phyloP scores from a whole-genome alignment of 2,113 vertebrate species.

The Phodopus roborovskii region DNA sequence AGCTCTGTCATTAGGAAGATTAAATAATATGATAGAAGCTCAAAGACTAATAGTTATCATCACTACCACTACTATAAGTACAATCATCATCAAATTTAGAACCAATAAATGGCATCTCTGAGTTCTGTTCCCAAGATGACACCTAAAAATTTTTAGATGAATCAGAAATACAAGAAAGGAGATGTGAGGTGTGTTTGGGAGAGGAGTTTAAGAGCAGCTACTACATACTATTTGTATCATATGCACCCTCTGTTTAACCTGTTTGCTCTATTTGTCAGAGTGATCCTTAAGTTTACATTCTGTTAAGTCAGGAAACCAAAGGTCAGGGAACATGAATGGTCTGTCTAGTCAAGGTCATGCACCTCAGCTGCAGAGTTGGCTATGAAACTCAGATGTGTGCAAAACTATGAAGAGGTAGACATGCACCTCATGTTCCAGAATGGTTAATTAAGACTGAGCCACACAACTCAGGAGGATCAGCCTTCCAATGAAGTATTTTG shows the following conservation, averaged over 20 bases:
- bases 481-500: background rate
- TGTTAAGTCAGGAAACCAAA: background rate
- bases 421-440: background rate
- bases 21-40: background rate
- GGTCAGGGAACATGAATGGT: background rate
- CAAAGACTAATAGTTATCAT: background rate
- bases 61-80: background rate
- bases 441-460: background rate
- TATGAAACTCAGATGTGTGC: background rate
- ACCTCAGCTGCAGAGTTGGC: background rate
- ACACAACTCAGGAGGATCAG: background rate
- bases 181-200: accelerated
- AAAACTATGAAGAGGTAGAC: background rate
- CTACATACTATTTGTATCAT: accelerated
- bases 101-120: background rate
- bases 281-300: background rate
- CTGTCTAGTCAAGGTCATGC: background rate
- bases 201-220: background rate
- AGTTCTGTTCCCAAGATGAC: background rate
- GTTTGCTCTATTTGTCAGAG: background rate
- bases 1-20: background rate
- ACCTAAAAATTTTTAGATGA: background rate
- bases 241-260: accelerated
- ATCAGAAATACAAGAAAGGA: background rate
- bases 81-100: background rate